Base-by-base conservation (phyloP, 2,888 invertebrate species). In the Coelinius sp. region DNA sequence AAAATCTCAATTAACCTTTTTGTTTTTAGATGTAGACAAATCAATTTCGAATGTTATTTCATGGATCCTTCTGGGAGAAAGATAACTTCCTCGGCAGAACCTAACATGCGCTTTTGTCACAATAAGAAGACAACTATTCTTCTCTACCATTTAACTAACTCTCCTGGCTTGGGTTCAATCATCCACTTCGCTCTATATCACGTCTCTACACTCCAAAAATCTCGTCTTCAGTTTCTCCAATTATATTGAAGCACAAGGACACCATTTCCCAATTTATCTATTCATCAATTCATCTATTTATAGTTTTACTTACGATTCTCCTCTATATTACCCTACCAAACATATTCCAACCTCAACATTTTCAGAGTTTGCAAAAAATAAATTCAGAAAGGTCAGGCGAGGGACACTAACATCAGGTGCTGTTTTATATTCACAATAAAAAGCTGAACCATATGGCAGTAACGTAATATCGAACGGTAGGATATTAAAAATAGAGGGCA, bases 91-190 rank as follows among this genome's bases (percentile, higher is more conserved):
- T n/a, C n/a, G n/a, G n/a, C 76, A 81, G 79, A 82, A 83, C 84
- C 84, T 84, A 84, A 83, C 76, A 74, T 75, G 38, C 17, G 76
- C 77, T 82, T 84, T 84, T 84, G 82, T 84, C 80, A 82, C 81
- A 78, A 77, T 76, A 82, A 83, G 80, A 78, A 41, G 59, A 35
- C 59, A 49, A n/a, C n/a, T n/a, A n/a, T n/a, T n/a, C 71, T 71
- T 68, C 24, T 70, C 44, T n/a, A n/a, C n/a, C n/a, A n/a, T 35
- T 71, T 75, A 31, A 31, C 31, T 4, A 31, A 71, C 70, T n/a
- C 44, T 67, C 68, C 71, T 31, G 5, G 8, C 31, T n/a, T 6
- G 31, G 46, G 70, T 56, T 70, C 66, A 71, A 72, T 74, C 71
- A 53, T 68, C 62, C 71, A 38, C 56, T 46, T 17, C 17, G 25